phyloP scores from a whole-genome alignment of 2,888 invertebrate species.

The Cerceris rybyensis region DNA sequence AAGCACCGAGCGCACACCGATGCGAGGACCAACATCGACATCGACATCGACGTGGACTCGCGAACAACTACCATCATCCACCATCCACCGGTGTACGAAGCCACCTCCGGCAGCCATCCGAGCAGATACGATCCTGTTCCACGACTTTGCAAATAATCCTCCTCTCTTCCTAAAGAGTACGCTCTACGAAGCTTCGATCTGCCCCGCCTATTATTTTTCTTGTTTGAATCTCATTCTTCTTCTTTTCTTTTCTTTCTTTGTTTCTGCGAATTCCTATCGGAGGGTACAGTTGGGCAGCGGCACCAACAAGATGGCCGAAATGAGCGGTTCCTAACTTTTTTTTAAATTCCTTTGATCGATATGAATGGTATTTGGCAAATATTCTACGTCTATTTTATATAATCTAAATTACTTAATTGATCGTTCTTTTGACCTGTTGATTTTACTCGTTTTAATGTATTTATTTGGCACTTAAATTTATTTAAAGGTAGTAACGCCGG shows the following conservation, averaged over 20 bases:
- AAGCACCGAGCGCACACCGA: slow-evolving; percentile 70
- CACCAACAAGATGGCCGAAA: no score
- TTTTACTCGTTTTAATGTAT: no score
- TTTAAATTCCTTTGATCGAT: no score
- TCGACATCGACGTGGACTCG: slow-evolving; percentile 58
- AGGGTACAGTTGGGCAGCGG: no score
- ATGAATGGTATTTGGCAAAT: no score
- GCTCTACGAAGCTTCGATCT: slow-evolving; percentile 3
- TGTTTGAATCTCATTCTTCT: background rate
- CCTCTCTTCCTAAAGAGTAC: slow-evolving; percentile 8
- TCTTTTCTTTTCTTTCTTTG: slow-evolving; percentile 3
- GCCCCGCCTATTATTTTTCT: slow-evolving; percentile 11
- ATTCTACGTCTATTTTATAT: no score
- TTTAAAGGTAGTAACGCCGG: no score
- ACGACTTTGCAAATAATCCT: slow-evolving; percentile 16
- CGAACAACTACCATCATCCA: slow-evolving; percentile 71
- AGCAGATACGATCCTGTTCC: slow-evolving; percentile 54
- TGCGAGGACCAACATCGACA: slow-evolving; percentile 68
- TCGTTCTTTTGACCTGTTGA: no score
- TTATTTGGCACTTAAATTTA: no score
- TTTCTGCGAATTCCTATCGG: slow-evolving; percentile 5
- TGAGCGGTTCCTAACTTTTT: no score
- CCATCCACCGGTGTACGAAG: slow-evolving; percentile 62
- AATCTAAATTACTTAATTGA: no score
- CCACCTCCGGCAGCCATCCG: slow-evolving; percentile 56